Base-by-base conservation (phyloP, 1,140 invertebrate species). In the Drosophila lowei region DNA sequence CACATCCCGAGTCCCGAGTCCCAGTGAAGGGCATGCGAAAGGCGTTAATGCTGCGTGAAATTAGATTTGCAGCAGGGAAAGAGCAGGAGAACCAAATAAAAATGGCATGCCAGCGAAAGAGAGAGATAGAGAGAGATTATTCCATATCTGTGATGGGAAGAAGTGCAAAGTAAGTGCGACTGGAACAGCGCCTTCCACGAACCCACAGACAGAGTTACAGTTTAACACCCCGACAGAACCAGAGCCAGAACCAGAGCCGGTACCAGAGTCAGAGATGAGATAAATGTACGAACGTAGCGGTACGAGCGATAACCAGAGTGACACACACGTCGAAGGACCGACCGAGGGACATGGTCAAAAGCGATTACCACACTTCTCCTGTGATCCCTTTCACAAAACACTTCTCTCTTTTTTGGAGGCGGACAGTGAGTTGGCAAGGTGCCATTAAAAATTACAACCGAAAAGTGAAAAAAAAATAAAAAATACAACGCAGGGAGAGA, bases 31-130 rank as follows among this genome's bases (percentile, higher is more conserved):
- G 80, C 81, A 76, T 88, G 78, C 75, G 79, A 76, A 74, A 80
- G 86, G 85, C 78, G 89, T 90, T 90, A 90, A 90, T 90, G 73
- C 89, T 85, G 89, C 89, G 85, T 90, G 89, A 90, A 90, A 90
- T 90, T 90, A 90, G 89, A 90, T 90, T 90, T 90, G 83, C 81
- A 77, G 58, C 81, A 72, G 61, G 59, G 43, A 59, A 73, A 73
- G 50, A 49, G 41, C 38, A 15, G 41, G 34, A 23, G 18, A 43
- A 55, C 25, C 25, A 67, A 61, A 72, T 72, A 72, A 41, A 71
- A 68, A 79, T 77, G 71, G 68, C 72, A 61, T 74, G 53, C 3
- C 11, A 38, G 34, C 34, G 4, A 38, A 11, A 13, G 49, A 25
- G 67, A 60, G 50, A 38, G 48, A 52, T 44, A 47, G 53, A 47